These are phyloP conservation scores for Chironomus riparius DNA, from an alignment of 2,888 invertebrate species.

Conservation along the genomic window DNA sequence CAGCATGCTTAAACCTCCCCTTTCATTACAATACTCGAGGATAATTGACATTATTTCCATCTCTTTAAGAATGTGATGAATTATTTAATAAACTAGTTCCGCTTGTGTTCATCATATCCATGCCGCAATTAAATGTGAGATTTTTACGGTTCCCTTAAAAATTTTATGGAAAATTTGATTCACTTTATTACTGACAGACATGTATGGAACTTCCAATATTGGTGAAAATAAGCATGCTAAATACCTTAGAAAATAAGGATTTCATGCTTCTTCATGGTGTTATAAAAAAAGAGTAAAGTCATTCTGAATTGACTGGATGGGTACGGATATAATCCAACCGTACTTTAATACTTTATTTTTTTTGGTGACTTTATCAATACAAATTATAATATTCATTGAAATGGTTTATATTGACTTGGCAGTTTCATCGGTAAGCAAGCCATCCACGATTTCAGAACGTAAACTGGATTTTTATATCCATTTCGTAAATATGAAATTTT, in stretches of 20 bases:
- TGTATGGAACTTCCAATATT: not conserved
- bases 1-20: no score
- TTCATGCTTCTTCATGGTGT: not conserved
- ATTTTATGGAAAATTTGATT: not conserved
- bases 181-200: not conserved
- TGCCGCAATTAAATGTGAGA: not conserved
- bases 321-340: no score
- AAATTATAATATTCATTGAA: no score
- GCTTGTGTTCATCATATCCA: not conserved
- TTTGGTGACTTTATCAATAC: no score
- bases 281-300: not conserved
- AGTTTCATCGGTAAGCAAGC: no score
- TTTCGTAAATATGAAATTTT: no score
- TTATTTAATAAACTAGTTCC: conserved; percentile 8
- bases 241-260: not conserved
- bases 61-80: conserved; percentile 26
- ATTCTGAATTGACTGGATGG: no score
- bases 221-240: not conserved
- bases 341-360: no score
- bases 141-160: not conserved
- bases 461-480: no score
- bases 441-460: no score
- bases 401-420: no score
- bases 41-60: conserved; percentile 16
- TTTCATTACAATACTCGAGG: no score